Conservation (phyloP, 2,888 invertebrate species). For the Mesopsocus fuscifrons region DNA sequence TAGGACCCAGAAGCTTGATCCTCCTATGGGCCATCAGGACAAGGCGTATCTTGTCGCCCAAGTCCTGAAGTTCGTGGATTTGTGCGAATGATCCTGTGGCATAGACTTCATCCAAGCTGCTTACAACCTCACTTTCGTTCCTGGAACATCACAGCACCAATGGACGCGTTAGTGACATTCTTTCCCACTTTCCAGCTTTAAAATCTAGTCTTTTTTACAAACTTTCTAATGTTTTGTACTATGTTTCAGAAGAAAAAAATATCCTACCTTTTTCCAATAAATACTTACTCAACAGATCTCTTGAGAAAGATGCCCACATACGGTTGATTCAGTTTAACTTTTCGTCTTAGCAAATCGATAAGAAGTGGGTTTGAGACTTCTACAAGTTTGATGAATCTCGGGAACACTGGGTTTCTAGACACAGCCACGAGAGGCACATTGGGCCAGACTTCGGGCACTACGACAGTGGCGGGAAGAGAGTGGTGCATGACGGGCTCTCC, state of each 20-base stretch:
- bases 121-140: conserved; percentile 70
- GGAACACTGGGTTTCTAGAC: conserved; percentile 88
- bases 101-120: conserved; percentile 69
- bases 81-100: conserved; percentile 90
- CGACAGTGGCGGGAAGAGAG: conserved; percentile 62
- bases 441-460: conserved; percentile 93
- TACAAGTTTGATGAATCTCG: conserved; percentile 91
- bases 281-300: conserved; percentile 57
- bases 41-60: conserved; percentile 73
- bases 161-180: conserved; percentile 3
- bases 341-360: conserved; percentile 75
- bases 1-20: conserved; percentile 60
- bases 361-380: conserved; percentile 79
- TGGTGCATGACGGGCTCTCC: conserved; percentile 1
- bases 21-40: conserved; percentile 90
- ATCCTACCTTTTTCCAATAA: neutral
- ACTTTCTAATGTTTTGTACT: too few species aligned
- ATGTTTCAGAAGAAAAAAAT: conserved; percentile 4
- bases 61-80: conserved; percentile 92
- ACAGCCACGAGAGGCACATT: conserved; percentile 90
- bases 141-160: conserved; percentile 22
- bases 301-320: conserved; percentile 95
- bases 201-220: neutral
- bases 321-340: conserved; percentile 89
- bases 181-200: neutral